phyloP scores from a whole-genome alignment of 1,140 invertebrate species.

The Sinonovacula constricta region DNA sequence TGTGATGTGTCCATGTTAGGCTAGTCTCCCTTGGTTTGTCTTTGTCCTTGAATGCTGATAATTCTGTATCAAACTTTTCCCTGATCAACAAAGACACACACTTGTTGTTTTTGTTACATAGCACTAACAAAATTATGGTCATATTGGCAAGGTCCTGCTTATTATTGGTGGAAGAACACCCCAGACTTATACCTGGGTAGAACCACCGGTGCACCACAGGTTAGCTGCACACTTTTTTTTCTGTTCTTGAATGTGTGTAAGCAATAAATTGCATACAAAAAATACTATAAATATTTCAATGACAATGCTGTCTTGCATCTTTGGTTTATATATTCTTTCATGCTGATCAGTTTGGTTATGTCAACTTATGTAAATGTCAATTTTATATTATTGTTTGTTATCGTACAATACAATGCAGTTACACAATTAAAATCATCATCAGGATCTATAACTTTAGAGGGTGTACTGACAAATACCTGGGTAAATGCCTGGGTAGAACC shows the following conservation, averaged over 20 bases:
- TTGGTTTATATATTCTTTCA: too few species aligned
- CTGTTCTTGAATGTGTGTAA: not conserved
- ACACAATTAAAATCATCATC: too few species aligned
- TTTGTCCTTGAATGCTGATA: conserved; percentile 50
- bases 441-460: too few species aligned
- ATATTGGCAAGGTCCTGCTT: not conserved
- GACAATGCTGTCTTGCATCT: too few species aligned
- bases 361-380: too few species aligned
- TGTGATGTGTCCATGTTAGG: conserved; percentile 68
- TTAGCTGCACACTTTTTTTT: not conserved
- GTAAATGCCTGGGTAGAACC: too few species aligned
- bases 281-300: too few species aligned
- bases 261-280: not conserved
- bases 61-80: conserved; percentile 72
- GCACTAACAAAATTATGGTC: not conserved
- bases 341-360: too few species aligned
- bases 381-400: too few species aligned
- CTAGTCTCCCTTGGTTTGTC: conserved; percentile 27
- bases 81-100: conserved; percentile 54
- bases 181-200: not conserved
- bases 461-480: too few species aligned
- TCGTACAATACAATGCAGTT: too few species aligned
- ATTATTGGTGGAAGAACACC: not conserved
- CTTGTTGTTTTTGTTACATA: not conserved
- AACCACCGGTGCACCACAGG: not conserved